Conservation (phyloP, 2,797 vertebrate genomes). For the Oreochromis mossambicus region DNA sequence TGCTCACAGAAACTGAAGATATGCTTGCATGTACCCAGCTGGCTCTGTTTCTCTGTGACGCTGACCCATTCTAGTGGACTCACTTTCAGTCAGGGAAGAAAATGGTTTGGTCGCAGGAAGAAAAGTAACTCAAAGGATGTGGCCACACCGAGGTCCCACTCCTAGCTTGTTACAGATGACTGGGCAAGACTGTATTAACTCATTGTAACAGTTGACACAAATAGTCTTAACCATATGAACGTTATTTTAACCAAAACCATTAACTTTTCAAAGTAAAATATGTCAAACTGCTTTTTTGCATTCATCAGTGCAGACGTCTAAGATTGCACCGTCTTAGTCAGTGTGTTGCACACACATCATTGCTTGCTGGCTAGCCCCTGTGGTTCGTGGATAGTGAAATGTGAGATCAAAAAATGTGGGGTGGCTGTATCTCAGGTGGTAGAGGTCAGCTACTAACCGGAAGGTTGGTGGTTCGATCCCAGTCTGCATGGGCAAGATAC, state of each 20-base stretch:
- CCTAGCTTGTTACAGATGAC: not conserved
- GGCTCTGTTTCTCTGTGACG: constrained; percentile 29
- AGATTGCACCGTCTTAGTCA: not conserved
- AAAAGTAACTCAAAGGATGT: not conserved
- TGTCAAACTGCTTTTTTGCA: not conserved
- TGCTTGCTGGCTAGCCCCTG: not conserved
- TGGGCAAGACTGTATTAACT: not conserved
- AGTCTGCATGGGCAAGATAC: not conserved
- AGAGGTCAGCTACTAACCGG: fast-evolving
- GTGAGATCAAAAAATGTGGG: not conserved
- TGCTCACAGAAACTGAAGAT: not conserved
- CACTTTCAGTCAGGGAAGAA: not conserved
- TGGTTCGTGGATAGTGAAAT: not conserved
- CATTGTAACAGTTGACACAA: not conserved
- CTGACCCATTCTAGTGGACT: not conserved
- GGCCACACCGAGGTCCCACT: not conserved
- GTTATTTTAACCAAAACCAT: not conserved
- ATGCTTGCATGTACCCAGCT: not conserved
- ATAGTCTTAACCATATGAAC: not conserved
- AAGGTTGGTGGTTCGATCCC: not conserved
- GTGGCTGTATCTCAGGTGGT: not conserved
- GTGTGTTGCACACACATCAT: not conserved
- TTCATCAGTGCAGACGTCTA: not conserved
- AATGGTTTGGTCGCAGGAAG: not conserved
- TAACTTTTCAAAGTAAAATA: not conserved